Evolutionary conservation across 2,888 invertebrate genomes (phyloP), one percentile per base, ranked within the genome.

Genomic region (Minunthozetes semirufus): DNA sequence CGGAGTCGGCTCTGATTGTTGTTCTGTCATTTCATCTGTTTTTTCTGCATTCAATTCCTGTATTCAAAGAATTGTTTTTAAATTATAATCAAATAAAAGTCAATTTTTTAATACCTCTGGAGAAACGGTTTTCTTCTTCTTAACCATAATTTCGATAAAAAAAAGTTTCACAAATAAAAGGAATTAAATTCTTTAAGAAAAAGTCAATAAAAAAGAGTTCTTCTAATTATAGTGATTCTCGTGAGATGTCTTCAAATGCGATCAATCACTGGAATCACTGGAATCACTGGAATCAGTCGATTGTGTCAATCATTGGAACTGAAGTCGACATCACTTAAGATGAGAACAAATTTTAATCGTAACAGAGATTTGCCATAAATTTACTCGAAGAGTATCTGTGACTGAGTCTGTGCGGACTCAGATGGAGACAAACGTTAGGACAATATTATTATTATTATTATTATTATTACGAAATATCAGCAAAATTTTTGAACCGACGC

Each of bases 81-180:
- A n/a, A n/a, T 53, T 53, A n/a, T 15, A 53, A 53, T n/a, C 11
- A 53, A 53, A n/a, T n/a, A 53, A 19, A 15, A n/a, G 8, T 53
- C 11, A 53, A 25, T 56, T 5, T n/a, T 11, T 56, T 8, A 22
- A 59, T 33, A 66, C 66, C 17, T 66, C 66, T 5, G 38, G 29
- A 38, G 66, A 66, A 38, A 38, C 29, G 5, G 27, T 66, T 29
- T 66, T 66, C 66, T 66, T 66, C 66, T 66, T 66, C n/a, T 66
- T 66, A 38, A 66, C 66, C 66, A 66, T 66, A 33, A 15, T 66
- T 38, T 33, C 8, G 8, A 33, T 33, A 33, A 33, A 5, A 33
- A 33, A 33, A 8, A 33, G 33, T 33, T 33, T 33, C 8, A 5
- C 33, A 3, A 50, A 53, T 53, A n/a, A 8, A 3, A 53, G 2